Percentiles rank a stretch among this genome's conserved stretches.
Conservation (phyloP, 2,113 vertebrate species). For the Hoplias malabaricus region DNA sequence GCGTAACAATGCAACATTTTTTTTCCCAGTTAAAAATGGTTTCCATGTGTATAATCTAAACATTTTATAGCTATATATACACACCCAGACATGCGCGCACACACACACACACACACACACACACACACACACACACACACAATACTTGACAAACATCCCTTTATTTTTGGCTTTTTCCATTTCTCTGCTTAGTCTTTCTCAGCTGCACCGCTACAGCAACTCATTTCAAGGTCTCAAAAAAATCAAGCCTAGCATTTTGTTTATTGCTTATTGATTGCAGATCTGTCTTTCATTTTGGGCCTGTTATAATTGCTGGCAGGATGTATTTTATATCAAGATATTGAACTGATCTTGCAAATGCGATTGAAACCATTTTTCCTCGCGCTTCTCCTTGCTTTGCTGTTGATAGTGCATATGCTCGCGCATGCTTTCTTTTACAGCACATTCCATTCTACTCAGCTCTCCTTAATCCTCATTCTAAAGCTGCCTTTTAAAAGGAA, state of each 20-base stretch:
- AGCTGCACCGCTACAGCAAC: conserved; percentile 65
- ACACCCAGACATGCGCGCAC: conserved; percentile 68
- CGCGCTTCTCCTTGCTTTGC: conserved; percentile 59
- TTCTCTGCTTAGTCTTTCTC: conserved; percentile 45
- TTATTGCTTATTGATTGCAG: conserved; percentile 81
- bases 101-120: conserved; percentile 70
- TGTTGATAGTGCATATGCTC: conserved; percentile 16
- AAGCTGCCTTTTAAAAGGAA: conserved; percentile 37
- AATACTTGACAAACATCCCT: conserved; percentile 81
- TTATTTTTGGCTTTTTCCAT: conserved; percentile 69
- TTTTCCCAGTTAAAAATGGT: conserved; percentile 94
- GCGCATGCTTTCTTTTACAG: conserved; percentile 30
- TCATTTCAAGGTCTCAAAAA: conserved; percentile 65
- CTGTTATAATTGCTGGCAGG: conserved; percentile 77
- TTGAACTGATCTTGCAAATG: conserved; percentile 63
- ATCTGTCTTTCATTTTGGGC: conserved; percentile 75
- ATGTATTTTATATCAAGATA: conserved; percentile 74
- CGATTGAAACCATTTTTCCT: conserved; percentile 67
- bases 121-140: conserved; percentile 69
- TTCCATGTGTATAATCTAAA: conserved; percentile 99
- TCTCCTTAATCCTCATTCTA: conserved; percentile 39
- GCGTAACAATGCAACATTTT: conserved; percentile 98
- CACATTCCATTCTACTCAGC: conserved; percentile 33
- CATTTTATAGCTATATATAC: conserved; percentile 85
- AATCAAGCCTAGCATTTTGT: conserved; percentile 71